These are phyloP conservation scores for Oxystoma pomonae DNA, from an alignment of 2,888 invertebrate genomes.

Conservation along the genomic window DNA sequence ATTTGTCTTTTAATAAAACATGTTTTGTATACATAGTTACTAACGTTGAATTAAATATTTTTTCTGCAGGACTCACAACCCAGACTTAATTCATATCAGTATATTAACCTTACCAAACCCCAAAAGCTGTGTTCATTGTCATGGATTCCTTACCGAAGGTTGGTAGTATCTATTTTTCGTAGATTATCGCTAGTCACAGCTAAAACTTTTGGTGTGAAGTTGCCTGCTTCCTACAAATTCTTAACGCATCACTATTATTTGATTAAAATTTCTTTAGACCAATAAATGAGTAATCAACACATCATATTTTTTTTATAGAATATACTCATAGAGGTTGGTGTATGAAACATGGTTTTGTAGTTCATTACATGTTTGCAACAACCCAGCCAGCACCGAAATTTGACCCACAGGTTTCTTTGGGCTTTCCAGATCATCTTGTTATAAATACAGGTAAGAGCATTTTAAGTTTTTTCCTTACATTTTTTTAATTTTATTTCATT, in stretches of 20 bases:
- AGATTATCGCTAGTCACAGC: neutral
- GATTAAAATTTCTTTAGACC: too few species aligned
- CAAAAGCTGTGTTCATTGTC: slow-evolving; percentile 56
- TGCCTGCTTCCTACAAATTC: neutral
- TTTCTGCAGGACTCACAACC: slow-evolving; percentile 39
- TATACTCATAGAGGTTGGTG: slow-evolving; percentile 54
- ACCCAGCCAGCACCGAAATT: slow-evolving; percentile 68
- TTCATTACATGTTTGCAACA: slow-evolving; percentile 88
- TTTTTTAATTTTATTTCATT: too few species aligned
- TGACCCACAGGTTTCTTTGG: slow-evolving; percentile 44
- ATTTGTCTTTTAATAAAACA: too few species aligned
- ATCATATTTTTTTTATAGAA: slow-evolving; percentile 32
- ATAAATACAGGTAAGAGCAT: slow-evolving; percentile 42
- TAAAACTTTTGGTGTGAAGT: neutral
- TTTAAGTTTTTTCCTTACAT: too few species aligned
- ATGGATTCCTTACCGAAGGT: slow-evolving; percentile 12
- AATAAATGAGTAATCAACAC: too few species aligned
- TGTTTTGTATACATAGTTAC: too few species aligned
- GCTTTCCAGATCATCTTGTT: slow-evolving; percentile 46
- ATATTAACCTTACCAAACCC: slow-evolving; percentile 64
- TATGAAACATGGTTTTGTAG: slow-evolving; percentile 83
- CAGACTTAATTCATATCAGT: slow-evolving; percentile 59
- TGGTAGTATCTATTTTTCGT: too few species aligned
- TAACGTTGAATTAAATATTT: slow-evolving; percentile 14
- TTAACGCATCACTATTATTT: neutral